phyloP scores from a whole-genome alignment of 2,888 invertebrate genomes.

The Chromoteleia sp. region DNA sequence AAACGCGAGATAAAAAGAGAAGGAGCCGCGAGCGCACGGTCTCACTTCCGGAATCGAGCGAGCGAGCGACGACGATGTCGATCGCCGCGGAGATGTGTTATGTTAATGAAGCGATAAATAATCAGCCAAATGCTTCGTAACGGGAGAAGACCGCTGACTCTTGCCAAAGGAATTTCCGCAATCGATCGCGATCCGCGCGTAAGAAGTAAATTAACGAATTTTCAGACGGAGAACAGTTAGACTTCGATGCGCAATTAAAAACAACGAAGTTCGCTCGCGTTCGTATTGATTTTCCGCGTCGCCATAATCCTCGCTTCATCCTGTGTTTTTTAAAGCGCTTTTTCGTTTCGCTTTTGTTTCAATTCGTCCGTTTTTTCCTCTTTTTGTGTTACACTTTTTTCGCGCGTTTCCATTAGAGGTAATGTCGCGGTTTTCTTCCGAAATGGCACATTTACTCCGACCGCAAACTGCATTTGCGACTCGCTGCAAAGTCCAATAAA shows the following conservation, averaged over 20 bases:
- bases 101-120: constrained; percentile 71
- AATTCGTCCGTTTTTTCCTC: not conserved
- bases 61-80: constrained; percentile 61
- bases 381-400: constrained; percentile 18
- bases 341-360: constrained; percentile 23
- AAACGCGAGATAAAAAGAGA: constrained; percentile 58
- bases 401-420: constrained; percentile 57
- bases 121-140: constrained; percentile 48
- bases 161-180: constrained; percentile 34
- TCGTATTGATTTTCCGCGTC: constrained; percentile 27
- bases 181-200: constrained; percentile 33
- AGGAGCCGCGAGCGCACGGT: constrained; percentile 33
- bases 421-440: constrained; percentile 66
- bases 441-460: constrained; percentile 48
- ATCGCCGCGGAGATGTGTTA: constrained; percentile 67
- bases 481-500: constrained; percentile 47
- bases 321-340: constrained; percentile 6
- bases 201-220: constrained; percentile 38
- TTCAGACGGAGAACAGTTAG: constrained; percentile 3
- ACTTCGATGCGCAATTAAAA: constrained; percentile 18
- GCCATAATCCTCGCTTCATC: constrained; percentile 16
- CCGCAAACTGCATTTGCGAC: constrained; percentile 54
- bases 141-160: constrained; percentile 23
- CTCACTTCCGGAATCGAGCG: constrained; percentile 63
- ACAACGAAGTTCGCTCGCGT: constrained; percentile 8